Evolutionary conservation across 2,888 invertebrate species (phyloP).

Genomic region (Nematopogon swammerdamellus): DNA sequence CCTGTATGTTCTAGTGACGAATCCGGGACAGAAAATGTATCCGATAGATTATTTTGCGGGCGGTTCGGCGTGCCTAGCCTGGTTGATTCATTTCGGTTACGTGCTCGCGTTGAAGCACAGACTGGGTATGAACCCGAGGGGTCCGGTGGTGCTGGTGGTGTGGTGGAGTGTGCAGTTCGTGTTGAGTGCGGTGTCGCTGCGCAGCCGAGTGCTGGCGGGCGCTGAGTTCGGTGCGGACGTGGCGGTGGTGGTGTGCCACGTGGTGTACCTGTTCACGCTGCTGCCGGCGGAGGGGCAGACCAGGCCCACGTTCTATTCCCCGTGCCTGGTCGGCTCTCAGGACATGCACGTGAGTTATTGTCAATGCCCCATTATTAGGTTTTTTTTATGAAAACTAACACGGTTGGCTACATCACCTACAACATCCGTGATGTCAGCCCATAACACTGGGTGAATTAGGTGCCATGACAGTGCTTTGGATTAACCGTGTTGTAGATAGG

Average conservation of each 20-base stretch:
- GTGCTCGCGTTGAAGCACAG: constrained; percentile 64
- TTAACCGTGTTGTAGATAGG: no score
- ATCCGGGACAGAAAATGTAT: constrained; percentile 40
- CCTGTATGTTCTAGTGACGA: constrained; percentile 61
- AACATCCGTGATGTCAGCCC: no score
- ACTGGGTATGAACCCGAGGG: constrained; percentile 66
- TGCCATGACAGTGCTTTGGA: no score
- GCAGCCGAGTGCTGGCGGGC: constrained; percentile 58
- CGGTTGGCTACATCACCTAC: no score
- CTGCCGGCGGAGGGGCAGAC: constrained; percentile 58
- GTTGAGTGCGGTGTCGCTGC: constrained; percentile 64
- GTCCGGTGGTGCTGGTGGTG: constrained; percentile 66
- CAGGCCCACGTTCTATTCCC: constrained; percentile 45
- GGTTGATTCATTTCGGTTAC: constrained; percentile 80
- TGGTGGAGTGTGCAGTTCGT: constrained; percentile 68
- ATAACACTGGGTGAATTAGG: no score
- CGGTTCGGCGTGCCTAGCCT: constrained; percentile 69
- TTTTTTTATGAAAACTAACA: no score
- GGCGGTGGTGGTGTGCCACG: constrained; percentile 60
- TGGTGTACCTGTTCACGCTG: constrained; percentile 67
- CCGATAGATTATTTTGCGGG: constrained; percentile 70
- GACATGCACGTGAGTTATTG: constrained; percentile 44
- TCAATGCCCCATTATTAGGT: no score
- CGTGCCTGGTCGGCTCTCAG: constrained; percentile 46
- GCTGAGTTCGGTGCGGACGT: constrained; percentile 59